Percentiles rank a stretch among this genome's conserved stretches.
These are phyloP conservation scores for Porites lutea DNA, from an alignment of 64 coral and sea anemone genomes.

Conservation along the genomic window DNA sequence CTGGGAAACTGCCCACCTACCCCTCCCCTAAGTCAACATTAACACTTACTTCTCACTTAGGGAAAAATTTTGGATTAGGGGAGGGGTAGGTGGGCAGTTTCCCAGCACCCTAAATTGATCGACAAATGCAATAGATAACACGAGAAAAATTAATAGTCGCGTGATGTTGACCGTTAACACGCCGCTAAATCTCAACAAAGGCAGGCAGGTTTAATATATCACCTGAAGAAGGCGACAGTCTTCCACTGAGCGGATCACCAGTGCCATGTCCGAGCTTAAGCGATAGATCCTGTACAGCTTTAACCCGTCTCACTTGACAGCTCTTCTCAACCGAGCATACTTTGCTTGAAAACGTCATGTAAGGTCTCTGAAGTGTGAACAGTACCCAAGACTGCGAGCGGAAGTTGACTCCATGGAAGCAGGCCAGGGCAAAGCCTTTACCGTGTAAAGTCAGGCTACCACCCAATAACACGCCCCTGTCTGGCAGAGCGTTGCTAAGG, in stretches of 20 bases:
- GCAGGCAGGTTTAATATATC: not conserved
- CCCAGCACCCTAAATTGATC: too few relatives aligned
- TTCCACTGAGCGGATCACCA: slow-evolving; percentile 63
- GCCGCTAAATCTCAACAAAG: too few relatives aligned
- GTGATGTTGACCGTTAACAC: too few relatives aligned
- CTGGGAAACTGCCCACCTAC: too few relatives aligned
- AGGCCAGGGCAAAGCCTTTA: slow-evolving; percentile 85
- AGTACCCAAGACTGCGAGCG: slow-evolving; percentile 97
- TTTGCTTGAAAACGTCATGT: slow-evolving; percentile 85
- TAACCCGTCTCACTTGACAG: slow-evolving; percentile 91
- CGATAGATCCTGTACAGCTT: slow-evolving; percentile 86
- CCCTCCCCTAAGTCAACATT: too few relatives aligned
- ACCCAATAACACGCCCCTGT: slow-evolving; percentile 92
- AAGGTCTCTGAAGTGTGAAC: slow-evolving; percentile 77
- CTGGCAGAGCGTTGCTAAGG: slow-evolving; percentile 77
- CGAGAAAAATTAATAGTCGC: too few relatives aligned
- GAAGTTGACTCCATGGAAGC: slow-evolving; percentile 98
- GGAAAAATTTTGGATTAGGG: too few relatives aligned
- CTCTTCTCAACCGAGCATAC: slow-evolving; percentile 91
- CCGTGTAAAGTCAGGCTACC: slow-evolving; percentile 81
- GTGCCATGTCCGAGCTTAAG: slow-evolving; percentile 81
- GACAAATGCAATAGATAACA: not conserved
- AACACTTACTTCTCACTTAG: too few relatives aligned
- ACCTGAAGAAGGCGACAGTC: slow-evolving; percentile 78
- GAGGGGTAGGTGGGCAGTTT: too few relatives aligned